Base-by-base conservation (phyloP, 2,797 vertebrate genomes). In the Gymnodraco acuticeps region DNA sequence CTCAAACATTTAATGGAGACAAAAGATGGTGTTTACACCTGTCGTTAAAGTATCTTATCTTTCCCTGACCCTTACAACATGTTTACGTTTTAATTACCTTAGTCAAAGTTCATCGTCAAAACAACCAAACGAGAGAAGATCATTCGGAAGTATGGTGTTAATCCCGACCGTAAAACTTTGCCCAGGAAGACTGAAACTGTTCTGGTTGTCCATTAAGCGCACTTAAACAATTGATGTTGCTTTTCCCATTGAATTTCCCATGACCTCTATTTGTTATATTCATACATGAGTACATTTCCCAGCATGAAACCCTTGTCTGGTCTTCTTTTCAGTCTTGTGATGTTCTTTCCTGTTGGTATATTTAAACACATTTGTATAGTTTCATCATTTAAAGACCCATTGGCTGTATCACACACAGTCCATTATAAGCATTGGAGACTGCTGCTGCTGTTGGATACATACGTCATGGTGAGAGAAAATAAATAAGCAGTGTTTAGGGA, bases 401-500 rank as follows among this genome's bases (percentile, higher is more conserved):
- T 15, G 31, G 54, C 27, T 11, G 0, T 64, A 58, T 66, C 72
- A 73, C 4, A 41, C 27, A 43, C 15, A 67, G n/a, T 6, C 38
- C 55, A 20, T 38, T 11, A 51, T 56, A 70, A 31, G 27, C 48
- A 23, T 3, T 1, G 10, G 20, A 61, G 19, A 11, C 27, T 23
- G 16, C 56, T 61, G 53, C 66, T 73, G 16, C 33, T 38, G 17
- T 50, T 70, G 48, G 19, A 67, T 53, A 67, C 33, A 64, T 64
- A 41, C 1, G 23, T 48, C 56, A 73, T 56, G 13, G 54, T 68
- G 52, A 48, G 41, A 84, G 72, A 50, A 74, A 77, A 86, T 85
- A 65, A 82, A 83, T 73, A 33, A 66, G 47, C 43, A 47, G 10
- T 54, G 50, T 71, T 65, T 14, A 42, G 64, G 58, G 71, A 77